These are phyloP conservation scores for Bettongia penicillata DNA, from an alignment of 2,113 vertebrate species.

Conservation along the genomic window DNA sequence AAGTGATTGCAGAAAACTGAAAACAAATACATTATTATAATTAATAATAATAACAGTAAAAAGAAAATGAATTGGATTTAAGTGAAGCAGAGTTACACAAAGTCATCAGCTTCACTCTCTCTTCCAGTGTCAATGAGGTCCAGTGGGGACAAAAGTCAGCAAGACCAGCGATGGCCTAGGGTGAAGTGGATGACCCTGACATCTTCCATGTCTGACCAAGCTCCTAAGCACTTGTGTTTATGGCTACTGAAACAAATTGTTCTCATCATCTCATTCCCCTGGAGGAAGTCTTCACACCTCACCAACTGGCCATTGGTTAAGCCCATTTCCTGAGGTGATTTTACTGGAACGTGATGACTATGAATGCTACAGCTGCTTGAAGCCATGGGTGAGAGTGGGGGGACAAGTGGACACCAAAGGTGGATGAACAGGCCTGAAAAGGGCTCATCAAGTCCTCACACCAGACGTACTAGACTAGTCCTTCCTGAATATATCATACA, in stretches of 20 bases:
- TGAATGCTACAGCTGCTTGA: not conserved
- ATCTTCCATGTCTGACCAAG: not conserved
- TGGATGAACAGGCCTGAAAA: not conserved
- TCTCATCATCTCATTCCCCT: not conserved
- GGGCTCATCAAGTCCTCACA: not conserved
- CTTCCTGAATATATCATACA: not conserved
- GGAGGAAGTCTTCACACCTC: not conserved
- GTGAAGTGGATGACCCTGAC: not conserved
- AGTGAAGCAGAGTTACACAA: no score
- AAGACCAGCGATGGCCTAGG: not conserved
- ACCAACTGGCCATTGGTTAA: not conserved
- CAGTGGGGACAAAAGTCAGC: no score
- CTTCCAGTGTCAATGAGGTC: no score
- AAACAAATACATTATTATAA: no score
- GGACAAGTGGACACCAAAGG: no score
- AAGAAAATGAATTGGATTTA: no score
- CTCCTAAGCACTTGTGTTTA: not conserved
- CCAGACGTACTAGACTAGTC: not conserved
- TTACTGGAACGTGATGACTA: not conserved
- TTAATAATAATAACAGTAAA: no score
- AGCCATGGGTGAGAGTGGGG: not conserved
- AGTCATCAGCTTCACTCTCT: no score
- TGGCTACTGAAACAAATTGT: not conserved
- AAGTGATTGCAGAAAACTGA: no score
- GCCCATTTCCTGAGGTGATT: not conserved